phyloP scores from a whole-genome alignment of 2,113 vertebrate genomes.

The Scolopax mira region DNA sequence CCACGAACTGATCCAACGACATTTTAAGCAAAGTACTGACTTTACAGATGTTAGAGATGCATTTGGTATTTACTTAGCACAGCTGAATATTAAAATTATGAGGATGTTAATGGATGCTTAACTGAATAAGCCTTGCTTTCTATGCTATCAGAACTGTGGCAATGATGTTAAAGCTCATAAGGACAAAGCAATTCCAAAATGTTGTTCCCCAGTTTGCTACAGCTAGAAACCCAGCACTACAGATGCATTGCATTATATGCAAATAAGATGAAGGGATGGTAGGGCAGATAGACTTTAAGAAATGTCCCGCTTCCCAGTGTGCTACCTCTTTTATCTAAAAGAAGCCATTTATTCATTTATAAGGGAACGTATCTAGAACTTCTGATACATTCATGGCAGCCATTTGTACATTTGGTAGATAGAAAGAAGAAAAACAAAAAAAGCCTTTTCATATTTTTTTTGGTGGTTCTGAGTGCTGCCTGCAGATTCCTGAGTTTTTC shows the following conservation, averaged over 20 bases:
- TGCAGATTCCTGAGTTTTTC: not conserved
- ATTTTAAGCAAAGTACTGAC: not conserved
- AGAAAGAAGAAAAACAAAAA: no score
- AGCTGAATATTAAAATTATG: not conserved
- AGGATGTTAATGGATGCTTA: not conserved
- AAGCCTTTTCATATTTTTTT: not conserved
- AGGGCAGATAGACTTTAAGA: not conserved
- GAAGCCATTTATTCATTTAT: not conserved
- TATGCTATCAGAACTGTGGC: not conserved
- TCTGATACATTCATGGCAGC: not conserved
- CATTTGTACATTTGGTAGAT: rapidly evolving
- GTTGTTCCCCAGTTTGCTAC: not conserved
- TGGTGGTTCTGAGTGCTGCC: not conserved
- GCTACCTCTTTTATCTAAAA: not conserved
- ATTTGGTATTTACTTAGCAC: not conserved
- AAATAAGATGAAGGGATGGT: not conserved
- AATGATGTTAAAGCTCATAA: not conserved
- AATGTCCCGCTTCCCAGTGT: not conserved
- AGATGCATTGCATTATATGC: not conserved
- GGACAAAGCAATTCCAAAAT: not conserved
- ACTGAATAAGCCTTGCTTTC: not conserved
- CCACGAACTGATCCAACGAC: not conserved
- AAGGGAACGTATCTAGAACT: not conserved
- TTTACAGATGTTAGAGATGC: not conserved
- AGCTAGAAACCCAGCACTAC: not conserved